Percentiles rank a stretch among this genome's conserved stretches.
These are phyloP conservation scores for Actenoides hombroni DNA, from an alignment of 2,113 vertebrate genomes.

Conservation along the genomic window DNA sequence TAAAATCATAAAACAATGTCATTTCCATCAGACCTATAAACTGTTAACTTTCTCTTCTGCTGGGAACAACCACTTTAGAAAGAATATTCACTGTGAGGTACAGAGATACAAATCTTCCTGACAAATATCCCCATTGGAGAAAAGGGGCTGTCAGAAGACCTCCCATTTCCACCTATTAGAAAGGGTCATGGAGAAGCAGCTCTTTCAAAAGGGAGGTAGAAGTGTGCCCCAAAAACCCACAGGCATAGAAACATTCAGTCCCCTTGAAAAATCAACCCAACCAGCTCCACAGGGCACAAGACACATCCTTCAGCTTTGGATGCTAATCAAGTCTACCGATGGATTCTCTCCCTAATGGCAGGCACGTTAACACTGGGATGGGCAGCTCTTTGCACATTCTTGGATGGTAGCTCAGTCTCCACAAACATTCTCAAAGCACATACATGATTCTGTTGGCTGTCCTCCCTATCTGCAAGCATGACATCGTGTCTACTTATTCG, in stretches of 20 bases:
- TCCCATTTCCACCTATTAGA: not conserved
- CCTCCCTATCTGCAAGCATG: slow-evolving; percentile 42
- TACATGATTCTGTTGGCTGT: not conserved
- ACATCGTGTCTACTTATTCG: slow-evolving; percentile 50
- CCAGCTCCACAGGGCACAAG: not conserved
- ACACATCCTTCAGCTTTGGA: not conserved
- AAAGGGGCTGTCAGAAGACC: slow-evolving; percentile 30
- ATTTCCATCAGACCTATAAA: slow-evolving; percentile 33
- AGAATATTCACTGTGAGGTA: slow-evolving; percentile 21
- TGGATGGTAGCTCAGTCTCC: not conserved
- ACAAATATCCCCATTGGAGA: slow-evolving; percentile 19
- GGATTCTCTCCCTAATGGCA: not conserved
- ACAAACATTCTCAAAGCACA: slow-evolving; percentile 29
- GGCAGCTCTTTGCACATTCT: slow-evolving; percentile 11
- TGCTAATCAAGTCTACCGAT: not conserved
- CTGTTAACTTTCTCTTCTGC: not conserved
- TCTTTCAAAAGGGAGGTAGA: slow-evolving; percentile 56
- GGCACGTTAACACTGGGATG: not conserved
- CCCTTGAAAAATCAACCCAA: not conserved
- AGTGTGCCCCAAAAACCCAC: not conserved
- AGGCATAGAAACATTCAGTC: not conserved
- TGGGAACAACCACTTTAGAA: slow-evolving; percentile 20
- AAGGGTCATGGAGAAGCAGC: not conserved
- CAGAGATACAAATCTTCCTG: too few relatives aligned
- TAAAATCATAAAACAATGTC: slow-evolving; percentile 33